Evolutionary conservation across 2,888 invertebrate genomes (phyloP).

Genomic region (Oxycera nigricornis): DNA sequence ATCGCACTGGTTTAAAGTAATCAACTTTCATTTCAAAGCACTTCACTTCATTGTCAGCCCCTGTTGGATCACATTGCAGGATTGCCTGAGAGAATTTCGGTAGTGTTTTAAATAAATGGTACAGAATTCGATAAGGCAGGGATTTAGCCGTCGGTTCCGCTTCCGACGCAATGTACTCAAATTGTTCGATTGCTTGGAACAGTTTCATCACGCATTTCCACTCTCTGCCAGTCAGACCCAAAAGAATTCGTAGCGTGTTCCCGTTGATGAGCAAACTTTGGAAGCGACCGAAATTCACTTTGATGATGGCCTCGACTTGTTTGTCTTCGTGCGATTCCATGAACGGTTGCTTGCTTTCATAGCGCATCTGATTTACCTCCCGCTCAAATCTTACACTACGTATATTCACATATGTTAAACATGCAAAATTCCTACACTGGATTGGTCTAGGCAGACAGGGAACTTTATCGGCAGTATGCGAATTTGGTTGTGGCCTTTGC

Average conservation of each 20-base stretch:
- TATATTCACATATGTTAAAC: constrained; percentile 20
- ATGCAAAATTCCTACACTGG: background rate
- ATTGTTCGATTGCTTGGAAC: constrained; percentile 1
- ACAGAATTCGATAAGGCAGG: constrained; percentile 25
- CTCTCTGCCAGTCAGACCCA: constrained; percentile 25
- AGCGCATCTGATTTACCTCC: background rate
- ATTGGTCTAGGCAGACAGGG: background rate
- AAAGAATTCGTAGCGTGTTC: background rate
- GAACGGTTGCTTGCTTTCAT: background rate
- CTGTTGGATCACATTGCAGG: background rate
- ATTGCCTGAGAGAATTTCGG: constrained; percentile 35
- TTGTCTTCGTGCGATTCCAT: background rate
- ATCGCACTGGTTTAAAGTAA: constrained; percentile 17
- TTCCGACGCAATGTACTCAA: constrained; percentile 2
- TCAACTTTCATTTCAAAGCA: background rate
- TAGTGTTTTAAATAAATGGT: constrained; percentile 41
- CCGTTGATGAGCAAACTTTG: constrained; percentile 10
- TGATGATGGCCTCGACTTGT: background rate
- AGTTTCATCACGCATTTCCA: constrained; percentile 32
- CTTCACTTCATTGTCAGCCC: background rate
- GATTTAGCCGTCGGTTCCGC: constrained; percentile 11
- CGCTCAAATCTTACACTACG: background rate
- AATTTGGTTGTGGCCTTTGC: no score
- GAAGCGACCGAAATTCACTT: constrained; percentile 10
- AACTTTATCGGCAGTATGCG: no score